Evolutionary conservation across 2,888 invertebrate genomes (phyloP), one percentile per base, ranked within the genome.

Genomic region (Drosophila anomalata): DNA sequence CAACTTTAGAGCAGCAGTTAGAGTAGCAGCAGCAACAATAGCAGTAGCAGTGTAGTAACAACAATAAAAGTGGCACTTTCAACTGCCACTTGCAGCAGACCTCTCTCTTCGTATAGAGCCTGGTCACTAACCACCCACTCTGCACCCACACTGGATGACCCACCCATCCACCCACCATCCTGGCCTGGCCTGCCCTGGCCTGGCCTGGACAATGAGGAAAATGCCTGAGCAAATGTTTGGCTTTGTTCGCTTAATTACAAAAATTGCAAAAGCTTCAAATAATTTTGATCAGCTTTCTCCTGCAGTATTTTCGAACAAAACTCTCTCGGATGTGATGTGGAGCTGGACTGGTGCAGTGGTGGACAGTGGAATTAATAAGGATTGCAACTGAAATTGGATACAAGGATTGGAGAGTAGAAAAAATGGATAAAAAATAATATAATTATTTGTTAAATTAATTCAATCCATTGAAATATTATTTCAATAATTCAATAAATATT

Each of bases 241-340:
- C 67, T 75, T 75, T 75, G 76, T 75, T 75, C 71, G 76, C 75
- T 75, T 75, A 75, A 75, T 75, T 75, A 76, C 75, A 76, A 75
- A 75, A 74, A 76, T 77, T 69, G 76, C 73, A 63, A 70, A 62
- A 71, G 75, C 77, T 70, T 73, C 77, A 77, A 76, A 77, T 77
- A 77, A 77, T 76, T 76, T 73, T 76, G 76, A 75, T 75, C 75
- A 67, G 75, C 56, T 73, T 47, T 42, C 52, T 31, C 52, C 39
- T 42, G 53, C 68, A 48, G 62, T 22, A 48, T 42, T 62, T 62
- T 62, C 48, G 41, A 48, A 22, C 36, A 24, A 48, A 14, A 22
- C 12, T 44, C 62, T n/a, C 61, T n/a, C 29, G 3, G 5, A 8
- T 14, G 17, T 50, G 36, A 36, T n/a, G n/a, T 17, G 17, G 17